These are phyloP conservation scores for Podiceps cristatus DNA, from an alignment of 2,113 vertebrate genomes.

Conservation along the genomic window DNA sequence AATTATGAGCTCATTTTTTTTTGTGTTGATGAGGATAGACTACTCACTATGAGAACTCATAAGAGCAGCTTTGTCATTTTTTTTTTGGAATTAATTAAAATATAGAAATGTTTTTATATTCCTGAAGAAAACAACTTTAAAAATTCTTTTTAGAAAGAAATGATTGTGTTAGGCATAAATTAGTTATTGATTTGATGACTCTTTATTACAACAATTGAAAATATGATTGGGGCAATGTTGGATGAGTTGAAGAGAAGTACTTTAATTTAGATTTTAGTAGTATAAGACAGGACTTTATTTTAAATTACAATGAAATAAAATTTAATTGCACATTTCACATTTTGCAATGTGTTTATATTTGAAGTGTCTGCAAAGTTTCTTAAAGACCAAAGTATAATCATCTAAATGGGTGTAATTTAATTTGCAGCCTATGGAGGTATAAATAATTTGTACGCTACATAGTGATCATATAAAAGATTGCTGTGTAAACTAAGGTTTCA, in stretches of 20 bases:
- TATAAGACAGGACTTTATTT: background rate
- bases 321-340: background rate
- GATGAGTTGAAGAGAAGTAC: background rate
- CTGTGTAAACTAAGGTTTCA: background rate
- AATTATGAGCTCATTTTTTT: background rate
- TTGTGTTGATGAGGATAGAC: background rate
- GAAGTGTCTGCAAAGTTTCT: conserved; percentile 47
- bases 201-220: background rate
- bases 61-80: background rate
- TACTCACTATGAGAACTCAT: background rate
- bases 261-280: background rate
- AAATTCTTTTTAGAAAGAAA: background rate
- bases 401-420: conserved; percentile 41
- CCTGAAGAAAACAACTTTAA: background rate
- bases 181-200: background rate
- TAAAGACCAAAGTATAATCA: conserved; percentile 44
- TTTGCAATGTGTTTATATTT: conserved; percentile 25
- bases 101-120: background rate
- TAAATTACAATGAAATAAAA: conserved; percentile 18
- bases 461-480: background rate
- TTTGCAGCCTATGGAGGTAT: conserved; percentile 5
- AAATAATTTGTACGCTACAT: background rate
- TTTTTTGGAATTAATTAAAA: background rate
- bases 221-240: background rate
- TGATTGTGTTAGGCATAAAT: background rate